Percentiles rank a stretch among this genome's conserved stretches.
phyloP scores from a whole-genome alignment of 2,888 invertebrate genomes.

The Dromius quadrimaculatus region DNA sequence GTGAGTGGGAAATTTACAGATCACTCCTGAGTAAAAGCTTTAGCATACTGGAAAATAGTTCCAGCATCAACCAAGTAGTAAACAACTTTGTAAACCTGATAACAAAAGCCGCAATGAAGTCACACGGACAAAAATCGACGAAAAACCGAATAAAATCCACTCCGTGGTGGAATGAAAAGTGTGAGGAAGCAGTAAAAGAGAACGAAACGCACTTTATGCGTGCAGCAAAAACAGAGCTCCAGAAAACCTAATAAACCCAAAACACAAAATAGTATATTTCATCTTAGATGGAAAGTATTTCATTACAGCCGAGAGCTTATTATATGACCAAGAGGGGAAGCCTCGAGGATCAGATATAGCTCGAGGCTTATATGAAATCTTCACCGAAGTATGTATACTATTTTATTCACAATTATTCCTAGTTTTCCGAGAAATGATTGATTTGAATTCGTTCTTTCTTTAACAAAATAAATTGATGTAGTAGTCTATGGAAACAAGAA shows the following conservation, averaged over 20 bases:
- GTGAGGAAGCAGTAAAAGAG: background rate
- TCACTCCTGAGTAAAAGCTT: background rate
- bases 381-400: too few species aligned
- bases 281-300: too few species aligned
- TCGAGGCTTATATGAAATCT: too few species aligned
- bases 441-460: too few species aligned
- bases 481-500: too few species aligned
- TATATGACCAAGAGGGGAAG: background rate
- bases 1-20: background rate
- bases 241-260: slow-evolving; percentile 18
- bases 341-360: too few species aligned
- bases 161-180: slow-evolving; percentile 27
- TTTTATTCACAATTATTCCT: too few species aligned
- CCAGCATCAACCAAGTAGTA: background rate
- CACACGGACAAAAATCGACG: background rate
- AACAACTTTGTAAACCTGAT: slow-evolving; percentile 1
- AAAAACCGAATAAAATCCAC: background rate
- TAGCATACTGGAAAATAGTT: background rate
- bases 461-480: too few species aligned
- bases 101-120: background rate
- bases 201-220: background rate
- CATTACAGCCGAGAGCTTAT: background rate
- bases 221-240: slow-evolving; percentile 17
- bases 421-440: too few species aligned
- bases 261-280: too few species aligned